Evolutionary conservation across 2,797 vertebrate genomes (phyloP), one percentile per base, ranked within the genome.

Genomic region (Enteromius trimaculatus): DNA sequence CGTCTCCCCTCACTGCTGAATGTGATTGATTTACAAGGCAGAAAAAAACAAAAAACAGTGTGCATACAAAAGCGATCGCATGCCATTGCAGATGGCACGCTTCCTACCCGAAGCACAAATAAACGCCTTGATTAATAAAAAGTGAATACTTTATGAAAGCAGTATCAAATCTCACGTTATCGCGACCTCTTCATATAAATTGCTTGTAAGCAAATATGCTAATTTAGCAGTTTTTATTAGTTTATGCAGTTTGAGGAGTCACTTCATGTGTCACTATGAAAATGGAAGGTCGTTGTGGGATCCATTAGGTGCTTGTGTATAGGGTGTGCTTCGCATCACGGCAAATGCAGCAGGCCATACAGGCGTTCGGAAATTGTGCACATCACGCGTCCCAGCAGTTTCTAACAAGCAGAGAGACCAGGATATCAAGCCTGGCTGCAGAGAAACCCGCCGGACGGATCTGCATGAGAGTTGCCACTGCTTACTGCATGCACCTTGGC

Each of bases 401-500:
- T 29, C 31, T 34, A 55, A 37, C 47, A 60, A 16, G 17, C 13
- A 69, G 21, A 69, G 37, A 42, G 66, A 23, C n/a, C 19, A 23
- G 66, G 2, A 69, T 23, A 76, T 62, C 26, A 7, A 64, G 60
- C 60, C 14, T 0, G 14, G 26, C 74, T 23, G 53, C 42, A 71
- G 44, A 60, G 37, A 53, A 68, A 29, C 49, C 31, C 26, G 13
- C 66, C 64, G 51, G 17, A 21, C 16, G 49, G 70, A 76, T 78
- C 69, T 76, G 78, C 47, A 37, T 23, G 60, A 84, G 29, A 68
- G 58, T 29, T 26, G 44, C 23, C 47, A 78, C 75, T 60, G 44
- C 37, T 47, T 47, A 82, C 66, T 71, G 76, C 81, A 79, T 37
- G 70, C 49, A 79, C 65, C 69, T 75, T 65, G 21, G 68, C 85